These are phyloP conservation scores for Mirounga angustirostris DNA, from an alignment of 2,113 vertebrate species.

Conservation along the genomic window DNA sequence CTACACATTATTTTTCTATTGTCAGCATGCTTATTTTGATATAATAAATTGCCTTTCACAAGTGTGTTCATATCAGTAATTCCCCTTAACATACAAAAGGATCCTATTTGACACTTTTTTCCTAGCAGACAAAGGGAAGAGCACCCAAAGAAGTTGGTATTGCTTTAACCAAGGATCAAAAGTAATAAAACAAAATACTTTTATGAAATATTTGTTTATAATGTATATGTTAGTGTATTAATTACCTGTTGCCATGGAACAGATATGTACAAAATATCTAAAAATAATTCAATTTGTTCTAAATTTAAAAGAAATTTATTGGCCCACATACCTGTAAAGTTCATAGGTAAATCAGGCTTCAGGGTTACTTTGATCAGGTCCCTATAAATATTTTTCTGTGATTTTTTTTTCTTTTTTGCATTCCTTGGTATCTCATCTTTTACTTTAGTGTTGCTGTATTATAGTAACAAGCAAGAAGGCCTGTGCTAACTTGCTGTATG, in stretches of 20 bases:
- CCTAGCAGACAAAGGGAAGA: not conserved
- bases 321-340: not conserved
- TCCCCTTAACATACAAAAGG: not conserved
- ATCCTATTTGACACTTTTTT: not conserved
- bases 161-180: not conserved
- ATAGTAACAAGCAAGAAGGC: not conserved
- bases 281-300: not conserved
- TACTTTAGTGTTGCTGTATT: not conserved
- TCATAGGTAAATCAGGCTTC: not conserved
- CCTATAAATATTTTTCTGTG: not conserved
- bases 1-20: not conserved
- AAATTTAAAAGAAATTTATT: not conserved
- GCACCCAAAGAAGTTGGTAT: not conserved
- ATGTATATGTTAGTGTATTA: not conserved
- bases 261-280: not conserved
- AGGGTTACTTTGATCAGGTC: not conserved
- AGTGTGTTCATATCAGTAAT: not conserved
- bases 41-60: not conserved
- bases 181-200: not conserved
- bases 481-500: not conserved
- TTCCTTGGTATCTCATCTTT: not conserved
- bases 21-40: constrained; percentile 25
- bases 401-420: not conserved
- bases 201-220: not conserved
- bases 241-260: not conserved